Conservation (phyloP, 2,797 vertebrate species). For the Sarcoramphus papa region DNA sequence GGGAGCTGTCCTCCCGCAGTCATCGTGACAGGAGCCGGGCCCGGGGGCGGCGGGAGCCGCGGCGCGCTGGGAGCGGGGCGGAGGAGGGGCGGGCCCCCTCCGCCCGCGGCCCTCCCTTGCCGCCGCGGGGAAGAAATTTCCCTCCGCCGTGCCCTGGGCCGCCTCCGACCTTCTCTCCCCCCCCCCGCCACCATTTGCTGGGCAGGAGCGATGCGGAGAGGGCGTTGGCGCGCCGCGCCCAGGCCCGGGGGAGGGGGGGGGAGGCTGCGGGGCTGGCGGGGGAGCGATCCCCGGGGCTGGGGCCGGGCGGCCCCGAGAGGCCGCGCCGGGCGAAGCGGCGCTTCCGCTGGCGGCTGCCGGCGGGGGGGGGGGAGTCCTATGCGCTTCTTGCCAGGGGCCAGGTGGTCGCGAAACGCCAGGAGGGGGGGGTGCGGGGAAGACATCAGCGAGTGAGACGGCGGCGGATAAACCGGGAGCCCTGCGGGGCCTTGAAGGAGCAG, state of each 20-base stretch:
- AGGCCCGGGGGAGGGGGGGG: no score
- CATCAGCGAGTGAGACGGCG: fast-evolving
- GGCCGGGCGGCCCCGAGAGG: no score
- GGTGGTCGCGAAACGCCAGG: neutral
- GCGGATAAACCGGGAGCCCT: fast-evolving
- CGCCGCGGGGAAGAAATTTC: neutral
- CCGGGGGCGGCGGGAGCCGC: neutral
- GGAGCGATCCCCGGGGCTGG: neutral
- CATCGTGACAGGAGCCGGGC: neutral
- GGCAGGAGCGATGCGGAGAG: neutral
- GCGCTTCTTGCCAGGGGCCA: neutral
- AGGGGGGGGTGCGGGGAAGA: neutral
- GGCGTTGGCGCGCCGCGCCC: neutral
- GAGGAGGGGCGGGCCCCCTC: neutral
- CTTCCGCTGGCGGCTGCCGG: neutral
- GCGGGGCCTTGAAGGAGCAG: fast-evolving
- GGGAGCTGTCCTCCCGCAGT: neutral
- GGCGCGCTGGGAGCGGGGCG: neutral
- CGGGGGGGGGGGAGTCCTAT: fast-evolving
- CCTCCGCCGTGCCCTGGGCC: neutral
- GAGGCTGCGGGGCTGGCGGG: no score
- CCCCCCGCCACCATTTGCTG: neutral
- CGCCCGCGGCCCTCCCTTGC: neutral
- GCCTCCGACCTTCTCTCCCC: neutral
- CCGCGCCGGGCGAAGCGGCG: neutral